Evolutionary conservation across 2,888 invertebrate genomes (phyloP).

Genomic region (Platycheirus albimanus): DNA sequence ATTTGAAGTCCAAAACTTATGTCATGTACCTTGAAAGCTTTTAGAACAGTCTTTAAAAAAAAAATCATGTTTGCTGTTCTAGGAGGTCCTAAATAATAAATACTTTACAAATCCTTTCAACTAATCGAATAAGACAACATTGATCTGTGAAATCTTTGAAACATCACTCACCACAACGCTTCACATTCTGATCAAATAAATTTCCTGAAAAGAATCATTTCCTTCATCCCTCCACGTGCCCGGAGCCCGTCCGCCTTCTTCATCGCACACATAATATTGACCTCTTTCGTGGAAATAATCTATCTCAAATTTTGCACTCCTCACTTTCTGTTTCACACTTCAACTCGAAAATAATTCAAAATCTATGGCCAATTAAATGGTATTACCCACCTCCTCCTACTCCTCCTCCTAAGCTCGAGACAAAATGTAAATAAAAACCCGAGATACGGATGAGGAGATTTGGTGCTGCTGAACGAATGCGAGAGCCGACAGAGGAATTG

Average conservation of each 20-base stretch:
- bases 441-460: not conserved
- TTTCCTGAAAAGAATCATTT: slow-evolving; percentile 19
- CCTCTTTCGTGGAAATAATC: slow-evolving; percentile 43
- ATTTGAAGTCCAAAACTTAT: no score
- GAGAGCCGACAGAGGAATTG: slow-evolving; percentile 16
- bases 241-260: no score
- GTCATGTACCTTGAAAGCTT: no score
- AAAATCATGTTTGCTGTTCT: no score
- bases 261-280: slow-evolving; percentile 62
- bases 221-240: slow-evolving; percentile 37
- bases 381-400: no score
- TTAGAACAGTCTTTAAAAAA: no score
- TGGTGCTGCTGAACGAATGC: not conserved
- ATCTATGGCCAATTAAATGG: slow-evolving; percentile 62
- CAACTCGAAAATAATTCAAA: slow-evolving; percentile 48
- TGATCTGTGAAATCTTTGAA: slow-evolving; percentile 50
- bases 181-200: slow-evolving; percentile 49
- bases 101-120: no score
- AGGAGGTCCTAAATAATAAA: no score
- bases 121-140: no score
- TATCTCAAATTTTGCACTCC: not conserved
- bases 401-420: no score
- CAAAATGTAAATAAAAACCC: slow-evolving; percentile 60
- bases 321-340: slow-evolving; percentile 28
- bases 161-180: slow-evolving; percentile 23